These are phyloP conservation scores for Pangasius macronema DNA, from an alignment of 2,797 vertebrate genomes.

Conservation along the genomic window DNA sequence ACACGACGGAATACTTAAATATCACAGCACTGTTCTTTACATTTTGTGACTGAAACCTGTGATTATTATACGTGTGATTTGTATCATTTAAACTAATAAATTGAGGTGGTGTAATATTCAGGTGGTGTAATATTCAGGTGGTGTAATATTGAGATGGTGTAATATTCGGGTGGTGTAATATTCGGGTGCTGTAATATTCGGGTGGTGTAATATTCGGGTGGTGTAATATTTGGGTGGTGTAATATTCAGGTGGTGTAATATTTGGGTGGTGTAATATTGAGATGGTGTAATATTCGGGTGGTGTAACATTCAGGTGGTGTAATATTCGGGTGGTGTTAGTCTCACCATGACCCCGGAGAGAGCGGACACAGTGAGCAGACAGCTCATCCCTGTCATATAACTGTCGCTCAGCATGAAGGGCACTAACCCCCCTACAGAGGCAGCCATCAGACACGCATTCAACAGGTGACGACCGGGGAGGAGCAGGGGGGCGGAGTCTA, in stretches of 20 bases:
- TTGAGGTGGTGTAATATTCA: neutral
- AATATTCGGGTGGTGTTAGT: neutral
- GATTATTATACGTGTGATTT: neutral
- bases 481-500: constrained; percentile 70
- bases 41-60: neutral
- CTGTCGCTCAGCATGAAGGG: constrained; percentile 74
- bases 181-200: too few relatives aligned
- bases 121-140: too few relatives aligned
- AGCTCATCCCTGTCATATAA: constrained; percentile 73
- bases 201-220: neutral
- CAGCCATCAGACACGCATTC: constrained; percentile 73
- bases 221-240: neutral
- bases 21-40: neutral
- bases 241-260: neutral
- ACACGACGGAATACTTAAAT: neutral
- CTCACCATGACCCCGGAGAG: constrained; percentile 77
- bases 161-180: neutral
- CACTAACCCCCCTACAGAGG: constrained; percentile 69
- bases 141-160: neutral
- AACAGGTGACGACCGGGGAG: constrained; percentile 76
- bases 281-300: too few relatives aligned
- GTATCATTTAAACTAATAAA: neutral
- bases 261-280: neutral
- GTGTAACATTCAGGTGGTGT: neutral
- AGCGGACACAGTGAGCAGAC: constrained; percentile 71